Conservation (phyloP, 2,797 vertebrate species). For the Sus cebifrons region DNA sequence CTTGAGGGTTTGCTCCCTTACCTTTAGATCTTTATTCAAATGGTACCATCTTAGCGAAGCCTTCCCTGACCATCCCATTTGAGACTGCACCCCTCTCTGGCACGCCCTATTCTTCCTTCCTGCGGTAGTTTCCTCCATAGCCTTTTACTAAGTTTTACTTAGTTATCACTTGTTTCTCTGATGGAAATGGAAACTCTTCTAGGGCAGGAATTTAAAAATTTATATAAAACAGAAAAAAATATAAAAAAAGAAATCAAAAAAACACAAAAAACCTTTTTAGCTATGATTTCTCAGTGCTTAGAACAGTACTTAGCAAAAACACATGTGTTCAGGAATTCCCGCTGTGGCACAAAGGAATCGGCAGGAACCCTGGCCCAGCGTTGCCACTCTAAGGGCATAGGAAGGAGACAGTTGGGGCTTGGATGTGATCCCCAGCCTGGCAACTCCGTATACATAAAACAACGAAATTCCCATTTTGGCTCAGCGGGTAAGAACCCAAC, state of each 20-base stretch:
- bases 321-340: neutral
- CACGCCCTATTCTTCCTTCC: neutral
- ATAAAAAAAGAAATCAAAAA: no score
- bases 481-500: no score
- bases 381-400: no score
- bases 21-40: slow-evolving; percentile 15
- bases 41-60: neutral
- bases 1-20: neutral
- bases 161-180: neutral
- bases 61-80: neutral
- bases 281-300: neutral
- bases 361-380: no score
- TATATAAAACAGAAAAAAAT: no score
- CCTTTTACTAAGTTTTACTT: slow-evolving; percentile 2
- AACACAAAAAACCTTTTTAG: neutral
- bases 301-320: neutral
- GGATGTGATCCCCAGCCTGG: no score
- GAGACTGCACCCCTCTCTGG: neutral
- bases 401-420: no score
- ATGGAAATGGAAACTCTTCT: neutral
- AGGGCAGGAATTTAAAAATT: neutral
- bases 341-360: no score
- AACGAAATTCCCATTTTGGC: no score
- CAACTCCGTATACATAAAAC: no score
- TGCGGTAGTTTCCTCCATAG: neutral